phyloP scores from a whole-genome alignment of 2,113 vertebrate species.

The Solenodon paradoxus region DNA sequence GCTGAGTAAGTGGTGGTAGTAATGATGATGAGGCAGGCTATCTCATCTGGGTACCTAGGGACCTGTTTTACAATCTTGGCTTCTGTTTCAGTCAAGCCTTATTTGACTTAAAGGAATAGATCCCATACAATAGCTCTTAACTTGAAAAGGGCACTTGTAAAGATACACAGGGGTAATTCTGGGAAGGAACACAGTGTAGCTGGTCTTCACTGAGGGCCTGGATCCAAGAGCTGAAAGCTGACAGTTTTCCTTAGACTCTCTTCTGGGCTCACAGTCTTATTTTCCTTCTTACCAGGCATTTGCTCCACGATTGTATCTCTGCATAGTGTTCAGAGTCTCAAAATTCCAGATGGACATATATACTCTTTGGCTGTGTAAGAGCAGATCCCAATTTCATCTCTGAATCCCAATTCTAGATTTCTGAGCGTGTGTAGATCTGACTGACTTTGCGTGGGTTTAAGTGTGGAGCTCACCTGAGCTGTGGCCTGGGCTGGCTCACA shows the following conservation, averaged over 20 bases:
- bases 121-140: not conserved
- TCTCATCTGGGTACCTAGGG: not conserved
- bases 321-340: not conserved
- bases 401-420: not conserved
- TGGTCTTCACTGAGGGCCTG: not conserved
- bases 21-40: not conserved
- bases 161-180: not conserved
- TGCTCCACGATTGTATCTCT: not conserved
- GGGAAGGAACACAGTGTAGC: not conserved
- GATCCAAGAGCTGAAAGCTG: not conserved
- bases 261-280: not conserved
- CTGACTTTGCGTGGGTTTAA: not conserved
- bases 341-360: not conserved
- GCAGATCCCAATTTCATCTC: not conserved
- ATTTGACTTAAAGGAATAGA: constrained; percentile 31
- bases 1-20: not conserved
- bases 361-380: not conserved
- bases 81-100: not conserved
- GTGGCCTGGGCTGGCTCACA: not conserved
- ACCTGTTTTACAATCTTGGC: not conserved
- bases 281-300: not conserved
- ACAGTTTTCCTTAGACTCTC: not conserved
- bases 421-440: not conserved
- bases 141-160: not conserved
- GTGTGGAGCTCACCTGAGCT: not conserved